These are phyloP conservation scores for Palloptera scutellata DNA, from an alignment of 2,888 invertebrate species.

Conservation along the genomic window DNA sequence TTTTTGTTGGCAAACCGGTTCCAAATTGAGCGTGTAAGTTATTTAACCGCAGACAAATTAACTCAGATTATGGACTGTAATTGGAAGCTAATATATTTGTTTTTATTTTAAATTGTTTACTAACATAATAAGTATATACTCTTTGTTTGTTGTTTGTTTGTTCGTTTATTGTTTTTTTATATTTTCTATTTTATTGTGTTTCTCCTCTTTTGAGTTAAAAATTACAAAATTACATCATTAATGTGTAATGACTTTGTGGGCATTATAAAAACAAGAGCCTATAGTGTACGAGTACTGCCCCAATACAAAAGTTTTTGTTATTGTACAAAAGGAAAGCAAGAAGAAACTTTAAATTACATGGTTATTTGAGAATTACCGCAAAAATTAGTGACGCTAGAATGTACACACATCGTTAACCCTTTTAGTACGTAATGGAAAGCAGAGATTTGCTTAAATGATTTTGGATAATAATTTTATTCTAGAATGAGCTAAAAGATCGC, in stretches of 20 bases:
- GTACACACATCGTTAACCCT: too few species aligned
- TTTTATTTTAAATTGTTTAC: not conserved
- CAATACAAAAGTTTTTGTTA: too few species aligned
- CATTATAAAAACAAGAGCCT: too few species aligned
- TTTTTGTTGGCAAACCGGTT: conserved; percentile 2
- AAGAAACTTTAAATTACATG: conserved; percentile 23
- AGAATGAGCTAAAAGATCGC: too few species aligned
- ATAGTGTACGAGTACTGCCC: too few species aligned
- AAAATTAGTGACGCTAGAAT: conserved; percentile 25
- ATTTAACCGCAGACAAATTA: conserved; percentile 22
- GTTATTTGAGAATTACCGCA: conserved; percentile 25
- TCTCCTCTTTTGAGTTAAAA: not conserved
- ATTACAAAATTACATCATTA: too few species aligned
- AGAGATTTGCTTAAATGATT: too few species aligned
- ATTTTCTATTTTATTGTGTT: not conserved
- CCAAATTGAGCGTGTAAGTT: conserved; percentile 19
- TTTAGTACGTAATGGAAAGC: too few species aligned
- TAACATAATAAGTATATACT: not conserved
- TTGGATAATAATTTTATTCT: too few species aligned
- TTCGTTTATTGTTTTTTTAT: not conserved
- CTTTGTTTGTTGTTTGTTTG: not conserved
- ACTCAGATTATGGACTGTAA: conserved; percentile 4
- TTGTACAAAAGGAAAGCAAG: not conserved
- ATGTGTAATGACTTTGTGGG: too few species aligned
- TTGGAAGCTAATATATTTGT: conserved; percentile 5